Conservation (phyloP, 2,888 invertebrate species). For the Noctua comes region DNA sequence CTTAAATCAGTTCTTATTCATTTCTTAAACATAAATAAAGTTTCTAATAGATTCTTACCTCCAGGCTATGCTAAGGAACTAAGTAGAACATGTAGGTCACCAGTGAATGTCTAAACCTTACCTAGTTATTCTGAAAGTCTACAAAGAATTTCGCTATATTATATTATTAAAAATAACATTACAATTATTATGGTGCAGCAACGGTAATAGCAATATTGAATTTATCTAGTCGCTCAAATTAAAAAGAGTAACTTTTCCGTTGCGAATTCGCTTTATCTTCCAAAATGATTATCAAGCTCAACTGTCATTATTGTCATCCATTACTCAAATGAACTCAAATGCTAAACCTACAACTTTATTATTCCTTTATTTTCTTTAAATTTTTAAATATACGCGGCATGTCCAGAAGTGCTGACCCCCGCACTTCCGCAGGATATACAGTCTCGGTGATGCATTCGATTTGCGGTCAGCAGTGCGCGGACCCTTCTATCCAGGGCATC, state of each 20-base stretch:
- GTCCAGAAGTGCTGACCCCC: no score
- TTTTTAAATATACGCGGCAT: no score
- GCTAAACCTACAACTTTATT: not conserved
- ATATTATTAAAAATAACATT: not conserved
- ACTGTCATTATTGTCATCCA: not conserved
- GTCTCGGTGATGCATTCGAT: no score
- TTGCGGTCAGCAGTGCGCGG: no score
- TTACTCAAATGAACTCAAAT: not conserved
- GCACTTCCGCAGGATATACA: no score
- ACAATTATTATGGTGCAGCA: not conserved
- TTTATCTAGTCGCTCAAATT: not conserved
- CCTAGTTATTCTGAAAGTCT: not conserved
- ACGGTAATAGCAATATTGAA: not conserved
- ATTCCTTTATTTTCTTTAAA: no score
- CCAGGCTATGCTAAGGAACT: not conserved
- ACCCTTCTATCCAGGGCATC: no score
- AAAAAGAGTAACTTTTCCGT: not conserved
- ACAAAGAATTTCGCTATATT: not conserved
- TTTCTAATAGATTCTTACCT: not conserved
- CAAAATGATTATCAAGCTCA: not conserved
- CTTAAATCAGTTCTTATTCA: slow-evolving; percentile 20
- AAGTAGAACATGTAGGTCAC: not conserved
- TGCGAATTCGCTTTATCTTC: not conserved
- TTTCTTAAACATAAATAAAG: not conserved
- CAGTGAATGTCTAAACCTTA: not conserved